Base-by-base conservation (phyloP, 2,888 invertebrate genomes). In the Cheilosia grossa region DNA sequence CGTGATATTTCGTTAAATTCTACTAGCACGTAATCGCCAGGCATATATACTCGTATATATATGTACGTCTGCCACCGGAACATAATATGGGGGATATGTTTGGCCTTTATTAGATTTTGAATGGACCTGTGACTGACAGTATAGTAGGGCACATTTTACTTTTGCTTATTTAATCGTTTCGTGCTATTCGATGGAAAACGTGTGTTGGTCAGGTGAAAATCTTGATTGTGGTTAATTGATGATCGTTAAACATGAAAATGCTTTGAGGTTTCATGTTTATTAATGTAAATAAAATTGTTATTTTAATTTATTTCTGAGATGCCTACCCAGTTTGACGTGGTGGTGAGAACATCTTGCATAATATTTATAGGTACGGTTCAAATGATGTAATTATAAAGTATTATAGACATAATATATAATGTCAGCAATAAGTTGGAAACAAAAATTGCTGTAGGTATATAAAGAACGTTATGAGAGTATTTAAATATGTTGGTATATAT, bases 221-320 rank as follows among this genome's bases (percentile, higher is more conserved):
- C 49, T 49, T 58, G 58, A 70, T 70, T 70, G 49, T 17, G 70
- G 70, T 58, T 70, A 58, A 58, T 70, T 70, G 58, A 70, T 70
- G 58, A 58, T 58, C 47, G 49, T 24, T 7, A 24, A 49, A 21
- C 58, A 70, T 24, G 58, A 49, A 70, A 58, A 44, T 33, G 37
- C 24, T 21, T 70, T 15, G 37, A 37, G 19, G 17, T 13, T 24
- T 17, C 24, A 27, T 58, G 49, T 70, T 58, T 49, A 58, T 49
- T 58, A 24, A 49, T 70, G 24, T n/a, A 47, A 47, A 17, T 47
- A 17, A 3, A n/a, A 47, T 47, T 9, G 7, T 2, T 47, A 17
- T 17, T 47, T 44, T 9, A 3, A 17, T 47, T 9, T 47, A 9
- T 47, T 47, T 47, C 13, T 37, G 37, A 10, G 1, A 27, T 27